Conservation (phyloP, 1,140 invertebrate species). For the Zaprionus inermis region DNA sequence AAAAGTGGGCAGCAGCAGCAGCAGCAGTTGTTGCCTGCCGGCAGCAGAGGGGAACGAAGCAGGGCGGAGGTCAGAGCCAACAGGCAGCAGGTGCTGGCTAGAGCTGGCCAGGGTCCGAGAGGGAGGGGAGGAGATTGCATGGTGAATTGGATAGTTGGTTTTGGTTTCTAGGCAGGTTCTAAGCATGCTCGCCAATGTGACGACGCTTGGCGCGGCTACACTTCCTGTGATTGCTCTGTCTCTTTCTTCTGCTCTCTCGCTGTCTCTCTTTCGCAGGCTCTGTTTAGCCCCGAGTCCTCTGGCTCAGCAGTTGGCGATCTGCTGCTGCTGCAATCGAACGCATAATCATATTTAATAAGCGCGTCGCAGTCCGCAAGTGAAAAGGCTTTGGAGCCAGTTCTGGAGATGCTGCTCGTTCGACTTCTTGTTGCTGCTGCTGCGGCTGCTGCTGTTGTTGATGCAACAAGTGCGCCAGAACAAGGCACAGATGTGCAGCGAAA, state of each 20-base stretch:
- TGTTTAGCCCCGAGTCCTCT: not conserved
- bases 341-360: slow-evolving; percentile 83
- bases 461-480: slow-evolving; percentile 75
- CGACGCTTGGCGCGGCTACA: slow-evolving; percentile 74
- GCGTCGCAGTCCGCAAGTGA: slow-evolving; percentile 57
- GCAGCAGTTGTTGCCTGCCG: slow-evolving; percentile 1
- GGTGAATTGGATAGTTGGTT: not conserved
- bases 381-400: slow-evolving; percentile 28
- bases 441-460: slow-evolving; percentile 47
- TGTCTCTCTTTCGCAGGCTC: not conserved
- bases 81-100: slow-evolving; percentile 13
- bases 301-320: slow-evolving; percentile 29
- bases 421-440: slow-evolving; percentile 24
- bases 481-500: slow-evolving; percentile 76
- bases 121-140: not conserved
- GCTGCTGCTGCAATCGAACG: slow-evolving; percentile 65
- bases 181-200: slow-evolving; percentile 69
- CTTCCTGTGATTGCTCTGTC: slow-evolving; percentile 61
- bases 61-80: slow-evolving; percentile 17
- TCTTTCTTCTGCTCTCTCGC: not conserved
- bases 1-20: slow-evolving; percentile 76
- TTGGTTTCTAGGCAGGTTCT: slow-evolving; percentile 35
- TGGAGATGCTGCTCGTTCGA: slow-evolving; percentile 18
- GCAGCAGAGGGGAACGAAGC: not conserved
- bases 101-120: not conserved